Percentiles rank a stretch among this genome's conserved stretches.
phyloP scores from a whole-genome alignment of 2,888 invertebrate genomes.

The Deilephila porcellus region DNA sequence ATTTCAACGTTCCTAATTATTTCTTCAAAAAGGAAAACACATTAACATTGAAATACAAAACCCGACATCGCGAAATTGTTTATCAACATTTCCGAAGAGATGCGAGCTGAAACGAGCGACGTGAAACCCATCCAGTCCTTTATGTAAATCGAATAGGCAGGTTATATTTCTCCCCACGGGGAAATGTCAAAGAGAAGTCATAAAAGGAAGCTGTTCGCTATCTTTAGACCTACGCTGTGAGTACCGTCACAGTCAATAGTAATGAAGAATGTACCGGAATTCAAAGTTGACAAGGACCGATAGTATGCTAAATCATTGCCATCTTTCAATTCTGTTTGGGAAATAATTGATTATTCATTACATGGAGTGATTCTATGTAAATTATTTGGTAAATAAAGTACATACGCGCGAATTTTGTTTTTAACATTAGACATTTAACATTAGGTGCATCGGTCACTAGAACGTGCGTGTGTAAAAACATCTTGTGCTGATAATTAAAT shows the following conservation, averaged over 20 bases:
- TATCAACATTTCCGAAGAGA: constrained; percentile 42
- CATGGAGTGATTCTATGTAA: too few species aligned
- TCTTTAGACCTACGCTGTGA: constrained; percentile 12
- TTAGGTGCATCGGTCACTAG: neutral
- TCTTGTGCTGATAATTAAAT: neutral
- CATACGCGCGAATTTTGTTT: too few species aligned
- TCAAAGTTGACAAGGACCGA: constrained; percentile 6
- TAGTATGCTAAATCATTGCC: constrained; percentile 15
- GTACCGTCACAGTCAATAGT: constrained; percentile 9
- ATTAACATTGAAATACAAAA: neutral
- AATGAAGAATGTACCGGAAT: constrained; percentile 12
- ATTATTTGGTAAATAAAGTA: too few species aligned
- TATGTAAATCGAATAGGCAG: constrained; percentile 63
- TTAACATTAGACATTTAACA: too few species aligned
- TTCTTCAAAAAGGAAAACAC: neutral
- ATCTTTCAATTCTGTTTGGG: neutral
- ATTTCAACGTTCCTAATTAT: neutral
- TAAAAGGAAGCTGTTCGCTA: constrained; percentile 35
- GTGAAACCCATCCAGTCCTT: constrained; percentile 47
- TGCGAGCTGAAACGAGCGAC: constrained; percentile 37
- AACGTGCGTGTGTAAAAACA: neutral
- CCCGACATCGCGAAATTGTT: constrained; percentile 1
- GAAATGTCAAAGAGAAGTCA: constrained; percentile 41
- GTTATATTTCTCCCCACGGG: constrained; percentile 47
- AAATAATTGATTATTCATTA: neutral